Conservation (phyloP, 2,113 vertebrate genomes). For the Datnioides undecimradiatus region DNA sequence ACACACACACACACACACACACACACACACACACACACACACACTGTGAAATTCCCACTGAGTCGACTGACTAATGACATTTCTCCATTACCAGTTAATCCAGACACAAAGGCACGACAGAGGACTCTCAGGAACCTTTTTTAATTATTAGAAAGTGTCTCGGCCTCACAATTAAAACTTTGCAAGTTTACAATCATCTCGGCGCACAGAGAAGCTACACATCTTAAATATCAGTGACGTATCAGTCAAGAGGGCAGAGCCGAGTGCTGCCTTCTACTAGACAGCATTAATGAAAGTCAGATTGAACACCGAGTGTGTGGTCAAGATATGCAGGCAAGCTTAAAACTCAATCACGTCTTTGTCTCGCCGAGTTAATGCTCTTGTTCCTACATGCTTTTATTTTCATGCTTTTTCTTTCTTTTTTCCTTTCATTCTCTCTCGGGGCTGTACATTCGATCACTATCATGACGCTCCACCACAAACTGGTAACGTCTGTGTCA, state of each 20-base stretch:
- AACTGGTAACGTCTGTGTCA: conserved; percentile 57
- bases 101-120: conserved; percentile 56
- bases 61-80: conserved; percentile 61
- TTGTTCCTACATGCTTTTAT: conserved; percentile 2
- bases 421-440: conserved; percentile 12
- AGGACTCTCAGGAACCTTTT: conserved; percentile 40
- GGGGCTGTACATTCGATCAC: conserved; percentile 33
- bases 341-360: conserved; percentile 28
- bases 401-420: conserved; percentile 13
- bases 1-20: conserved; percentile 15
- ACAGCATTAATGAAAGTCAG: conserved; percentile 23
- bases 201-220: conserved; percentile 14
- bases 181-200: conserved; percentile 47
- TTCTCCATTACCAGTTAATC: conserved; percentile 60
- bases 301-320: background rate
- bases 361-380: background rate
- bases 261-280: conserved; percentile 3
- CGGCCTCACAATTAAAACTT: conserved; percentile 48
- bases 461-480: conserved; percentile 48
- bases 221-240: conserved; percentile 38
- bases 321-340: conserved; percentile 20
- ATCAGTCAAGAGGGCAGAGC: conserved; percentile 33
- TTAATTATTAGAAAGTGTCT: conserved; percentile 50
- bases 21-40: conserved; percentile 7
- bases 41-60: conserved; percentile 58